Conservation (phyloP, 1,140 invertebrate genomes). For the Drosophila micromelanica region DNA sequence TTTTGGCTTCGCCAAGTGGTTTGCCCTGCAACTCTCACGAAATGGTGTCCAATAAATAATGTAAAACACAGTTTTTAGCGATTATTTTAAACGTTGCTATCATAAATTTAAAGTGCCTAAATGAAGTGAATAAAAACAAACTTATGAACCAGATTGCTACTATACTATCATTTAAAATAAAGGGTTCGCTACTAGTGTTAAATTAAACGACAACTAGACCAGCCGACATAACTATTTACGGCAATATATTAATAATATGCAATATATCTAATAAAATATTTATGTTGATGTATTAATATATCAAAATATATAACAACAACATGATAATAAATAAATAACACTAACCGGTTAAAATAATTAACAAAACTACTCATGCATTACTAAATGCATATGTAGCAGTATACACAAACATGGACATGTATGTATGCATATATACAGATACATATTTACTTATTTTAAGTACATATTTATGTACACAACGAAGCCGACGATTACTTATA, state of each 20-base stretch:
- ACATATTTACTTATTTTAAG: neutral
- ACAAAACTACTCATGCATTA: neutral
- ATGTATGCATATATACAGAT: neutral
- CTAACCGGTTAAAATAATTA: neutral
- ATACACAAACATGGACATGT: neutral
- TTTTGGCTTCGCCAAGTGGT: neutral
- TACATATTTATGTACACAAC: neutral
- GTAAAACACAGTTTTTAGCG: neutral
- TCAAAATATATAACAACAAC: no score
- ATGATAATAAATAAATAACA: neutral
- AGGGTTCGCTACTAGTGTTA: neutral
- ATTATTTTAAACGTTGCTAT: neutral
- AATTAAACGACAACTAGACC: neutral
- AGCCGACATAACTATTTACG: neutral
- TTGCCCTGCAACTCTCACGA: neutral
- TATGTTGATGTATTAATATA: no score
- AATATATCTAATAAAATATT: no score
- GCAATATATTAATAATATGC: no score
- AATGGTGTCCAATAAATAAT: neutral
- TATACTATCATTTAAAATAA: neutral
- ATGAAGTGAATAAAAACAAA: neutral
- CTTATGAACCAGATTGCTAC: neutral
- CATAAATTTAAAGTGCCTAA: neutral
- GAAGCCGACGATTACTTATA: neutral
- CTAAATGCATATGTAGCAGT: conserved; percentile 2